Evolutionary conservation across 2,113 vertebrate genomes (phyloP).

Genomic region (Cochlearius cochlearius): DNA sequence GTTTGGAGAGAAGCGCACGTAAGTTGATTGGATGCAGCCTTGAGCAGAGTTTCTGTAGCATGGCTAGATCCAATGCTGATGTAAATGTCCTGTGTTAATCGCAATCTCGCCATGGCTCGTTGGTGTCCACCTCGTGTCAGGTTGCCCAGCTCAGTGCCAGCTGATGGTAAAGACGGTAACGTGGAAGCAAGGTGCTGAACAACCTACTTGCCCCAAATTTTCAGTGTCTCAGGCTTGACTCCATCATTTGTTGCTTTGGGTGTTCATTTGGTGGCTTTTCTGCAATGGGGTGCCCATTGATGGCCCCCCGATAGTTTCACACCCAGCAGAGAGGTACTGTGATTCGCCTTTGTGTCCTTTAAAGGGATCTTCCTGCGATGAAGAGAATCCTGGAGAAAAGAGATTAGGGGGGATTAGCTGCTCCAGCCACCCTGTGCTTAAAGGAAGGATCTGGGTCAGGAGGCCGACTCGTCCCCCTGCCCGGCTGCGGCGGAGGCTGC

Average conservation of each 20-base stretch:
- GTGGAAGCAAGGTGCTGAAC: not conserved
- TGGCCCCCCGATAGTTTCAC: not conserved
- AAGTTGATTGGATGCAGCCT: not conserved
- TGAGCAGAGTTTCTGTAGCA: not conserved
- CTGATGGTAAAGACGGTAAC: not conserved
- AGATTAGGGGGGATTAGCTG: conserved; percentile 23
- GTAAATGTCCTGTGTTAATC: no score
- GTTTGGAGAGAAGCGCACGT: not conserved
- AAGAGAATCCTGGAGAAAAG: not conserved
- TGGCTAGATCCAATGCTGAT: accelerated
- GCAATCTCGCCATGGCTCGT: not conserved
- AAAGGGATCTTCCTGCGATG: not conserved
- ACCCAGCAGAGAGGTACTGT: not conserved
- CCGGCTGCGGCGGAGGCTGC: not conserved
- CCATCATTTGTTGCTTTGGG: accelerated
- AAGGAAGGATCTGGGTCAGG: conserved; percentile 20
- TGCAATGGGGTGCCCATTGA: accelerated
- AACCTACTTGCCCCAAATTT: accelerated
- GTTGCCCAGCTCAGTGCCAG: not conserved
- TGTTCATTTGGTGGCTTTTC: not conserved
- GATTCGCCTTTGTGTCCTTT: not conserved
- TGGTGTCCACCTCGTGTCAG: not conserved
- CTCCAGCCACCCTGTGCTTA: not conserved
- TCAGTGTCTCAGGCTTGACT: not conserved
- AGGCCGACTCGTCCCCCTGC: not conserved